Percentiles rank a stretch among this genome's conserved stretches.
phyloP scores from a whole-genome alignment of 2,888 invertebrate genomes.

The Pammene fasciana region DNA sequence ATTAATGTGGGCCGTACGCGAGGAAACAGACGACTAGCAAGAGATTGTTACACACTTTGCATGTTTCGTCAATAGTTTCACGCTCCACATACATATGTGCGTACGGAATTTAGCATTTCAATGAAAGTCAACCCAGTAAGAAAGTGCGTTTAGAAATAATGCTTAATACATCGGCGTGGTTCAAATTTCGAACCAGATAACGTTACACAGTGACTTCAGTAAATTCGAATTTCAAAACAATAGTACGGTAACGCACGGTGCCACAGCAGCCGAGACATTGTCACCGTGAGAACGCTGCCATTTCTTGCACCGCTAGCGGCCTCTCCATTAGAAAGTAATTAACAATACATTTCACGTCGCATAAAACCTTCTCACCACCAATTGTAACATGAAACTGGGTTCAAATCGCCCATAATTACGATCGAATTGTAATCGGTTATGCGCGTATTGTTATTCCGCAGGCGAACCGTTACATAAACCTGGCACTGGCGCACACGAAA shows the following conservation, averaged over 20 bases:
- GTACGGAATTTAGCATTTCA: conserved; percentile 58
- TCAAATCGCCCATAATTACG: conserved; percentile 62
- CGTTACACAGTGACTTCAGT: conserved; percentile 67
- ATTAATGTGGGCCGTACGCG: conserved; percentile 58
- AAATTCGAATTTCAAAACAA: conserved; percentile 73
- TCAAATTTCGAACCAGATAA: conserved; percentile 66
- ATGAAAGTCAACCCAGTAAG: conserved; percentile 68
- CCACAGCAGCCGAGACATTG: conserved; percentile 53
- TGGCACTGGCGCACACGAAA: conserved; percentile 55
- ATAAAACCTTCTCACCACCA: conserved; percentile 57
- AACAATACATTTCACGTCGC: conserved; percentile 60
- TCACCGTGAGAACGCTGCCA: conserved; percentile 67
- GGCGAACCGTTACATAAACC: conserved; percentile 67
- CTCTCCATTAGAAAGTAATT: conserved; percentile 76
- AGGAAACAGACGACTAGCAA: conserved; percentile 62
- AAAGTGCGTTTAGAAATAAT: conserved; percentile 42
- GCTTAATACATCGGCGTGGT: conserved; percentile 31
- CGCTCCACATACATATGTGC: conserved; percentile 76
- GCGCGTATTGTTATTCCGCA: conserved; percentile 65
- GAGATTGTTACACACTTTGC: conserved; percentile 83
- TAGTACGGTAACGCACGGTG: conserved; percentile 70
- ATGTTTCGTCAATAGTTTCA: conserved; percentile 83
- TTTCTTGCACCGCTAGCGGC: conserved; percentile 64
- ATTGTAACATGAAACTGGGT: conserved; percentile 53
- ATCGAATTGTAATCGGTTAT: conserved; percentile 70